These are phyloP conservation scores for Anthopleura sola DNA, from an alignment of 64 coral and sea anemone species.

Conservation along the genomic window DNA sequence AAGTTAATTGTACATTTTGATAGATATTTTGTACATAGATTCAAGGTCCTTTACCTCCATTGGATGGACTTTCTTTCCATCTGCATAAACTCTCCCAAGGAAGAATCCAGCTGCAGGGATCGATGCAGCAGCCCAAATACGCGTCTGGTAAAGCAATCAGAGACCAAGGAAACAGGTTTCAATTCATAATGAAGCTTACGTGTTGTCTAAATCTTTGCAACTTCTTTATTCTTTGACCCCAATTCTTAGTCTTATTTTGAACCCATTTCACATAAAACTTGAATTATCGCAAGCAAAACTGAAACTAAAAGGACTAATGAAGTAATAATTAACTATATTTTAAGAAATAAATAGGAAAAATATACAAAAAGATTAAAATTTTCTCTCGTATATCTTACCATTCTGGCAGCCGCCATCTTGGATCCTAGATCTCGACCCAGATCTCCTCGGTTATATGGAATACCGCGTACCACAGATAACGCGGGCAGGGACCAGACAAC, in stretches of 20 bases:
- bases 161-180: neutral
- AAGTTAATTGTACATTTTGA: too few relatives aligned
- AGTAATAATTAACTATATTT: neutral
- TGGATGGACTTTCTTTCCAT: constrained; percentile 72
- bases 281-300: neutral
- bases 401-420: neutral
- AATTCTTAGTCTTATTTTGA: neutral
- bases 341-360: neutral
- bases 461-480: neutral
- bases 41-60: constrained; percentile 49
- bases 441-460: neutral
- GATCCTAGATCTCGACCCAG: neutral
- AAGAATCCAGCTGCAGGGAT: neutral
- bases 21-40: too few relatives aligned
- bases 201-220: neutral
- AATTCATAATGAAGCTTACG: neutral
- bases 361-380: neutral
- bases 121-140: neutral
- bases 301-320: neutral
- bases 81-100: constrained; percentile 42
- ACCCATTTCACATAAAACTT: neutral
- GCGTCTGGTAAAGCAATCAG: neutral
- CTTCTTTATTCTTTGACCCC: too few relatives aligned
- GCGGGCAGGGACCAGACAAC: neutral
- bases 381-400: neutral